phyloP scores from a whole-genome alignment of 2,888 invertebrate genomes.

The Diabrotica balteata region DNA sequence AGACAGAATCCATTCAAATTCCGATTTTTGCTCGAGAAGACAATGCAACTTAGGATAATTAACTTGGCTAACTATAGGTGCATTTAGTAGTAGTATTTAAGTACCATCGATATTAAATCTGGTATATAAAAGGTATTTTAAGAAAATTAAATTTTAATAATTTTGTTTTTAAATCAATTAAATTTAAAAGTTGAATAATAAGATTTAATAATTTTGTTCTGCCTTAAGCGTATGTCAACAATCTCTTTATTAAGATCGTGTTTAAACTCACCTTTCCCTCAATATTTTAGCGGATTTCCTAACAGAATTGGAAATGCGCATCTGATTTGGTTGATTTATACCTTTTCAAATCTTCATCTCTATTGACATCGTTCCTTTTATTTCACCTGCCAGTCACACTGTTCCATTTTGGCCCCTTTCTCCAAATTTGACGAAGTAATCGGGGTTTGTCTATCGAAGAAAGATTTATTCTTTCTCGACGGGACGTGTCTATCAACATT shows the following conservation, averaged over 20 bases:
- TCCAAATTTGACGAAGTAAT: constrained; percentile 23
- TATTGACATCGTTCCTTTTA: constrained; percentile 24
- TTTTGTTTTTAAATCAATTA: too few relatives aligned
- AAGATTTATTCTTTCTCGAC: constrained; percentile 18
- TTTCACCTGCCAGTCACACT: constrained; percentile 23
- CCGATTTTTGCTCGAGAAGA: too few relatives aligned
- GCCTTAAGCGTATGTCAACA: too few relatives aligned
- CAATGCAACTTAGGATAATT: too few relatives aligned
- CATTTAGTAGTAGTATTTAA: too few relatives aligned
- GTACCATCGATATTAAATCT: too few relatives aligned
- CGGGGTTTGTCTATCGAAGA: constrained; percentile 15
- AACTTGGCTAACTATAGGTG: too few relatives aligned
- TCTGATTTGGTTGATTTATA: constrained; percentile 28
- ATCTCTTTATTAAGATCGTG: constrained; percentile 9
- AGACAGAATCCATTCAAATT: too few relatives aligned
- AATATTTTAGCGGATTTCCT: constrained; percentile 19
- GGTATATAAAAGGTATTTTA: too few relatives aligned
- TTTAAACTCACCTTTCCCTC: not conserved
- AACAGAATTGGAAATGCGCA: constrained; percentile 22
- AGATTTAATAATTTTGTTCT: too few relatives aligned
- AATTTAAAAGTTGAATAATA: too few relatives aligned
- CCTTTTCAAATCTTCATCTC: constrained; percentile 25
- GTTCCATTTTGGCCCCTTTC: constrained; percentile 9
- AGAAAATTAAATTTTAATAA: too few relatives aligned
- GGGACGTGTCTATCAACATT: constrained; percentile 19